Conservation (phyloP, 2,888 invertebrate genomes). For the Trachelus troglodyta region DNA sequence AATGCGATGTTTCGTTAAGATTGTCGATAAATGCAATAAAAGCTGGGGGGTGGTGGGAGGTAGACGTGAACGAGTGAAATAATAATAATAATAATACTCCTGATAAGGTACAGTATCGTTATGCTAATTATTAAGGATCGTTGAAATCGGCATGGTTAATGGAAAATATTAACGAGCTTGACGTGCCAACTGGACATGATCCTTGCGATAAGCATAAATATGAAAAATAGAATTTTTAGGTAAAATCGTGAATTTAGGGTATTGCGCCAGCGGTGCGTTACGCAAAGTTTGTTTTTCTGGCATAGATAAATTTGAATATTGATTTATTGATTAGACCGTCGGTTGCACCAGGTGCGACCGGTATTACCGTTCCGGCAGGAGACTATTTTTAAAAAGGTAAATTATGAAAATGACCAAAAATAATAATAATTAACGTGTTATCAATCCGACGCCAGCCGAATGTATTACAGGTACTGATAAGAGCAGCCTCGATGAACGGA, state of each 20-base stretch:
- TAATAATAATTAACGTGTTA: background rate
- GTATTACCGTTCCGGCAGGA: background rate
- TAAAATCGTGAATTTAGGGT: background rate
- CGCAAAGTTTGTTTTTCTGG: background rate
- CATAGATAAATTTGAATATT: slow-evolving; percentile 11
- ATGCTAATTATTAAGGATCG: background rate
- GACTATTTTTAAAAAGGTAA: background rate
- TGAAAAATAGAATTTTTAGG: background rate
- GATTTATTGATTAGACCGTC: slow-evolving; percentile 9
- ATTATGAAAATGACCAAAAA: background rate
- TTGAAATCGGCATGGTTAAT: background rate
- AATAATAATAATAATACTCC: background rate
- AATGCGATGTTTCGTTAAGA: background rate
- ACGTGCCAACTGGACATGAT: background rate
- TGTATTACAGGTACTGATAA: background rate
- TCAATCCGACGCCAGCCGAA: background rate
- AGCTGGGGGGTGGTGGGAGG: background rate
- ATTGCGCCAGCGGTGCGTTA: background rate
- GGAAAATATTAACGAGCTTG: background rate
- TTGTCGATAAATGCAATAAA: background rate
- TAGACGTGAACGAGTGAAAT: background rate
- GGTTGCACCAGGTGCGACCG: slow-evolving; percentile 3
- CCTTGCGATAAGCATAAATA: background rate
- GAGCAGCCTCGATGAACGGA: background rate
- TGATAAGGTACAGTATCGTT: background rate